Conservation (phyloP, 1,140 invertebrate genomes). For the Sycophaga agraensis region DNA sequence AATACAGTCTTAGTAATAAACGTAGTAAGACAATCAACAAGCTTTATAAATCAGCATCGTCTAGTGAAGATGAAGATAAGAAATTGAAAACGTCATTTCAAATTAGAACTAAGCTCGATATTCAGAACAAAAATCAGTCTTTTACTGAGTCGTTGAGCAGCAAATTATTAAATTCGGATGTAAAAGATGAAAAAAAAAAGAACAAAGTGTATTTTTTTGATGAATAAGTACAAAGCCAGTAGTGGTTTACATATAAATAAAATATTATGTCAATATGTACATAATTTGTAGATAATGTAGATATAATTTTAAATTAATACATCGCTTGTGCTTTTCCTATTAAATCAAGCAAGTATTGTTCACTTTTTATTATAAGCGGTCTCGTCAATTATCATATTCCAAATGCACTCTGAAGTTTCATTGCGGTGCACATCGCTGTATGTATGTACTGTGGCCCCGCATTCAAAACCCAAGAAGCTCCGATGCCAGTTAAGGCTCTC, state of each 20-base stretch:
- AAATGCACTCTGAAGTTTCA: constrained; percentile 31
- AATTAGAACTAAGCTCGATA: neutral
- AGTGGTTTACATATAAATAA: neutral
- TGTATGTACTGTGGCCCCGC: constrained; percentile 32
- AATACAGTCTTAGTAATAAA: neutral
- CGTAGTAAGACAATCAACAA: neutral
- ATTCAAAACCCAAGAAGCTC: constrained; percentile 32
- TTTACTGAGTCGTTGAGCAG: too few relatives aligned
- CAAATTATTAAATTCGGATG: neutral
- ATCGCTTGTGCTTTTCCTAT: neutral
- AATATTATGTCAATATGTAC: too few relatives aligned
- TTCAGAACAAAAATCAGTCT: neutral
- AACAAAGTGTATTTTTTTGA: constrained; percentile 13
- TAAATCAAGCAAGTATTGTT: neutral
- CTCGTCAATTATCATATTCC: constrained; percentile 22
- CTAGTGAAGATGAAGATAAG: neutral
- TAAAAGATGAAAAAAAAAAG: neutral
- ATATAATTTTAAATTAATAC: neutral
- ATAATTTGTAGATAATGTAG: neutral
- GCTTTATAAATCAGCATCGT: neutral
- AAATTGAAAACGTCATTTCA: constrained; percentile 2
- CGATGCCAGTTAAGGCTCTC: constrained; percentile 27
- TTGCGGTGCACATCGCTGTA: constrained; percentile 26
- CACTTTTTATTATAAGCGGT: neutral
- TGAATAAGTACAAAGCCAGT: neutral